Conservation (phyloP, 1,140 invertebrate species). For the Bombus cullumanus region DNA sequence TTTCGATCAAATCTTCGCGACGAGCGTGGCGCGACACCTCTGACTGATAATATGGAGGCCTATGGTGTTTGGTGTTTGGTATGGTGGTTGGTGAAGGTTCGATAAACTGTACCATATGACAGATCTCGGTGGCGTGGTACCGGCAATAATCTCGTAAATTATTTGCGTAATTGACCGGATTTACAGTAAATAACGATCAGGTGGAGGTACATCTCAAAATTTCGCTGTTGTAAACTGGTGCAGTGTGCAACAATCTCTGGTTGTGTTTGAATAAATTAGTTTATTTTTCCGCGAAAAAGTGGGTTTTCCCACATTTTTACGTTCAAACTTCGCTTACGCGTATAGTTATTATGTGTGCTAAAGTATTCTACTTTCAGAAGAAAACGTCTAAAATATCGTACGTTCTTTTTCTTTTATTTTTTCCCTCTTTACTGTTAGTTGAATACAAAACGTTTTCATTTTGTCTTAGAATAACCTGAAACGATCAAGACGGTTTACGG, state of each 20-base stretch:
- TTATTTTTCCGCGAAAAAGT: too few species aligned
- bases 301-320: too few species aligned
- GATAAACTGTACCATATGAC: not conserved
- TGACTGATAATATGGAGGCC: not conserved
- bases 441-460: not conserved
- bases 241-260: too few species aligned
- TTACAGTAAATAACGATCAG: not conserved
- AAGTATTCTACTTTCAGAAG: too few species aligned
- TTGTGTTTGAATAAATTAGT: too few species aligned
- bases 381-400: not conserved
- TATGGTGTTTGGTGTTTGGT: not conserved
- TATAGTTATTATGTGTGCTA: too few species aligned
- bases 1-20: not conserved
- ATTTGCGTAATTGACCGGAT: not conserved
- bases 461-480: not conserved
- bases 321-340: too few species aligned
- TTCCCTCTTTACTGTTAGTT: not conserved
- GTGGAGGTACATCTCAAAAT: not conserved
- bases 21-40: not conserved
- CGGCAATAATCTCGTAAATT: not conserved
- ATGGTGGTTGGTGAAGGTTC: not conserved
- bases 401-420: not conserved
- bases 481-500: not conserved
- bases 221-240: not conserved
- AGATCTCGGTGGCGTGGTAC: not conserved